Base-by-base conservation (phyloP, 2,797 vertebrate genomes). In the Argentina silus region DNA sequence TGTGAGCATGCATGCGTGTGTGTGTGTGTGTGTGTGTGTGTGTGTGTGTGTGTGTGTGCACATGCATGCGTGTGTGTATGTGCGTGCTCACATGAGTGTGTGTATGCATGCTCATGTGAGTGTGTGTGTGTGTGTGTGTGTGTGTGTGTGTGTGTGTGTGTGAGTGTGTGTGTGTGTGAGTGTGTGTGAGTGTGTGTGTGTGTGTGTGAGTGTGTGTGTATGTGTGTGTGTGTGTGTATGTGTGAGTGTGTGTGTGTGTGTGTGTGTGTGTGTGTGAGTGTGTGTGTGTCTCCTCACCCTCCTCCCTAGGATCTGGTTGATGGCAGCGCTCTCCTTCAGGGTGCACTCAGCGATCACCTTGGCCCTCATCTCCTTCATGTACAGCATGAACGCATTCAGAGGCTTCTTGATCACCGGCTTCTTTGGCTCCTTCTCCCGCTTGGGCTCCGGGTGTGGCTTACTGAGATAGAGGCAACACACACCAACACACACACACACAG, bases 321-420 rank as follows among this genome's bases (percentile, higher is more conserved):
- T 99, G 72, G 98, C 98, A 0, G 98, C 98, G 0, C 97, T 99
- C 92, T 99, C 97, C 85, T 99, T 99, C 92, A 99, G 94, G 50
- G 97, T 99, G 90, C 98, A 99, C 79, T 99, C 98, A 0, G 98
- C 98, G 8, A 99, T 99, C 82, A 99, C 97, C 87, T 98, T 99
- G 0, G 97, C 97, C 85, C 98, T 93, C 98, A 98, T 99, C 91
- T 99, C 97, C 93, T 99, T 99, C 98, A 99, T 99, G 93, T 99
- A 99, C 65, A 99, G 94, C 98, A 99, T 99, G 90, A 99, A 99
- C 80, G 98, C 98, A 0, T 99, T 99, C 84, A 99, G 92, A 11
- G 98, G 98, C 83, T 99, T 99, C 94, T 99, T 99, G 88, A 99
- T 99, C 70, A 98, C 96, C 6, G 98, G 96, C 86, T 99, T 99